phyloP scores from a whole-genome alignment of 2,797 vertebrate genomes.

The Macropus fuliginosus region DNA sequence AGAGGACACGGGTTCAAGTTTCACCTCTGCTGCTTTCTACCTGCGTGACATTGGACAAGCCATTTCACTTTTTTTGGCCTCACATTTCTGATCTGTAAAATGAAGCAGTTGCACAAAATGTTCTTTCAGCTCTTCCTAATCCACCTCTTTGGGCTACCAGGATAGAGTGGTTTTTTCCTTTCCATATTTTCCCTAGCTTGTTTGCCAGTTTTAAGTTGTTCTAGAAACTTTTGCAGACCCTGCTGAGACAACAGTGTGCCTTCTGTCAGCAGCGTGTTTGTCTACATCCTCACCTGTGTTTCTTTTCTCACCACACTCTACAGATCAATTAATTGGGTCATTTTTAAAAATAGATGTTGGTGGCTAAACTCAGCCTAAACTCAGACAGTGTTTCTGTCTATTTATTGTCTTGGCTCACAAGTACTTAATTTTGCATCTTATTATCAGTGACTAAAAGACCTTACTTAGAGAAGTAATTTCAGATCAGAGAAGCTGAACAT shows the following conservation, averaged over 20 bases:
- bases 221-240: not conserved
- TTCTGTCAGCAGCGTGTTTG: constrained; percentile 20
- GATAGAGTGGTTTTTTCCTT: not conserved
- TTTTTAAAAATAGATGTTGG: constrained; percentile 70
- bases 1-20: not conserved
- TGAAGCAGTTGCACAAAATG: not conserved
- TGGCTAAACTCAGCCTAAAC: constrained; percentile 53
- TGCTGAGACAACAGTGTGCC: not conserved
- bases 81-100: not conserved
- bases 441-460: constrained; percentile 61
- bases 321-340: constrained; percentile 65
- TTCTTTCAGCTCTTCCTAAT: not conserved
- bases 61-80: not conserved
- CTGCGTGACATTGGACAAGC: not conserved
- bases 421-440: constrained; percentile 64
- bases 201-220: constrained; percentile 28
- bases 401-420: constrained; percentile 64
- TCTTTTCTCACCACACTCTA: constrained; percentile 25
- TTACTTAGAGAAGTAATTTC: constrained; percentile 62
- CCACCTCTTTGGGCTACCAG: not conserved
- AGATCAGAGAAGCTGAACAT: constrained; percentile 53
- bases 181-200: not conserved
- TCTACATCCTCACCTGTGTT: constrained; percentile 29
- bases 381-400: constrained; percentile 61
- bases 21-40: not conserved